phyloP scores from a whole-genome alignment of 64 coral and sea anemone genomes.

The Montipora foliosa region DNA sequence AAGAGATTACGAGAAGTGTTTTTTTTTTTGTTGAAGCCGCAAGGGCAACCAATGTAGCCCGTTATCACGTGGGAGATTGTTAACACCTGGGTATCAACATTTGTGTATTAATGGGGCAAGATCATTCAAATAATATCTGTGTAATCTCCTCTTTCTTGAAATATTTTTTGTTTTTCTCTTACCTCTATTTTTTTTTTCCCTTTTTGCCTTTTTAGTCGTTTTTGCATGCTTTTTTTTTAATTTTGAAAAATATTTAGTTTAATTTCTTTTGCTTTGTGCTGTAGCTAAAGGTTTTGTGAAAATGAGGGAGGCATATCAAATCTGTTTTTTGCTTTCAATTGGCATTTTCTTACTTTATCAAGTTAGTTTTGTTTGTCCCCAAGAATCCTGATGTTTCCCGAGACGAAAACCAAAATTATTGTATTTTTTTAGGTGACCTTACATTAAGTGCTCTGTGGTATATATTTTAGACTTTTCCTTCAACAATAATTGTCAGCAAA shows the following conservation, averaged over 20 bases:
- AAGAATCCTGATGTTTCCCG: no score
- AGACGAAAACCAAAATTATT: no score
- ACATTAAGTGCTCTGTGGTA: no score
- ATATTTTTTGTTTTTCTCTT: not conserved
- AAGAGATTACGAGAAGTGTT: no score
- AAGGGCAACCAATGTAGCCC: not conserved
- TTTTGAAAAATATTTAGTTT: not conserved
- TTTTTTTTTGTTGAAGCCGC: not conserved
- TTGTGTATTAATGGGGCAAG: not conserved
- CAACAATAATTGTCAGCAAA: no score
- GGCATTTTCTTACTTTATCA: no score
- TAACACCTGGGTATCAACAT: constrained; percentile 30
- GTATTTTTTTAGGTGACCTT: no score
- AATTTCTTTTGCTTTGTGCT: not conserved
- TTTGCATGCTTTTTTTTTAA: not conserved
- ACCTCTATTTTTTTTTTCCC: not conserved
- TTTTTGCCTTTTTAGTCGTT: not conserved
- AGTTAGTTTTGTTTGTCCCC: no score
- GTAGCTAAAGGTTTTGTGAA: not conserved
- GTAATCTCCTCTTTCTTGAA: not conserved
- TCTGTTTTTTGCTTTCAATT: not conserved
- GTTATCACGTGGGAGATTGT: not conserved
- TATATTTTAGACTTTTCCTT: no score
- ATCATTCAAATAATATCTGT: not conserved
- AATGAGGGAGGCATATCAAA: not conserved